Evolutionary conservation across 2,113 vertebrate species (phyloP), one percentile per base, ranked within the genome.

Genomic region (Galemys pyrenaicus): DNA sequence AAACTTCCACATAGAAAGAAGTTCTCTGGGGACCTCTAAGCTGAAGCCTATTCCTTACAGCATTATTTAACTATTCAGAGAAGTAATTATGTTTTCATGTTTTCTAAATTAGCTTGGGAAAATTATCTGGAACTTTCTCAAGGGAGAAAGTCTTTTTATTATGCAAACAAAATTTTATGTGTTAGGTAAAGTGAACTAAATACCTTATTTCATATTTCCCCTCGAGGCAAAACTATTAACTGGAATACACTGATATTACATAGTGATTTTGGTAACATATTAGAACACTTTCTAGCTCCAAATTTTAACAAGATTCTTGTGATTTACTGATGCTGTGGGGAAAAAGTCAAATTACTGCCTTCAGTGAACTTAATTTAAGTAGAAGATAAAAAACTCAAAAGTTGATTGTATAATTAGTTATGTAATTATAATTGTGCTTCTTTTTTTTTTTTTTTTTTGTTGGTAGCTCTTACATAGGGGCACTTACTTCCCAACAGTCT

Each of bases 81-180:
- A 97, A 97, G 80, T 96, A 97, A 98, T 98, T 98, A 97, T 95
- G 37, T 97, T 98, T 98, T 98, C 88, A 35, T 97, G 91, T 73
- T 97, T 98, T 97, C 75, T 97, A 95, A 97, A 96, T 97, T 97
- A 97, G 75, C 95, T 96, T 92, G 89, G 92, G 51, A 97, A 96
- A 97, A 97, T 97, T 85, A 95, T 97, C 62, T 94, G 9, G 91
- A 95, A 83, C 51, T 96, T 98, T 97, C 94, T 97, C 84, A 90
- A 92, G 95, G 92, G 83, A 97, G 86, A 93, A 28, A 16, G 49
- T n/a, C 74, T 92, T 96, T 98, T 97, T 97, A 97, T 97, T 98
- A 95, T 97, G 82, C 96, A 94, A 97, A 98, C 96, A 98, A 74
- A 80, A 73, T 88, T 96, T 96, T 94, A 89, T 70, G 35, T 95